Percentiles rank a stretch among this genome's conserved stretches.
Conservation (phyloP, 92 coral and sea anemone species). For the Pocillopora meandrina region DNA sequence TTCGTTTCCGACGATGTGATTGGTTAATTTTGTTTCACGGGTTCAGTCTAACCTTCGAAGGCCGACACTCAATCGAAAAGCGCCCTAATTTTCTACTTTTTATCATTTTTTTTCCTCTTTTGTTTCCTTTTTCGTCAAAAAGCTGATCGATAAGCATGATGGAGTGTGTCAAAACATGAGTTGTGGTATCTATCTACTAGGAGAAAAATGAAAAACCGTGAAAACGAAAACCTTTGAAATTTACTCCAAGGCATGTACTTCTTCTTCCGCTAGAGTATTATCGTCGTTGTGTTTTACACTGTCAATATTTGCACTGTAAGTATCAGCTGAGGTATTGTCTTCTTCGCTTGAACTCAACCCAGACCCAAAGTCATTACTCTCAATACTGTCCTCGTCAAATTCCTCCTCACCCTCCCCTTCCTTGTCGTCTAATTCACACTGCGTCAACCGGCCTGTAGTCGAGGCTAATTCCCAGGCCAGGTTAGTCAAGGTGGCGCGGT, state of each 20-base stretch:
- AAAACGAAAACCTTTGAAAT: neutral
- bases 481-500: conserved; percentile 86
- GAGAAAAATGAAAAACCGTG: too few relatives aligned
- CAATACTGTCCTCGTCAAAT: conserved; percentile 83
- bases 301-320: conserved; percentile 30
- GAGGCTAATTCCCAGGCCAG: conserved; percentile 96
- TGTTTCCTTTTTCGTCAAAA: too few relatives aligned
- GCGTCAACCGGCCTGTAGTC: conserved; percentile 86
- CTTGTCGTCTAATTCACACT: conserved; percentile 63
- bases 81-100: too few relatives aligned
- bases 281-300: conserved; percentile 58
- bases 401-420: conserved; percentile 29
- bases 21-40: too few relatives aligned
- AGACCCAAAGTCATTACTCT: conserved; percentile 69
- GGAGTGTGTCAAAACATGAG: too few relatives aligned
- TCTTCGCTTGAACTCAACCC: conserved; percentile 68
- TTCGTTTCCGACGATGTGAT: too few relatives aligned
- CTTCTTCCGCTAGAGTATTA: conserved; percentile 59
- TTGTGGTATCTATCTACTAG: too few relatives aligned
- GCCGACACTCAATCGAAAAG: too few relatives aligned
- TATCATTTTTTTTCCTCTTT: too few relatives aligned
- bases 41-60: too few relatives aligned
- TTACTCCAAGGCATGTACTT: conserved; percentile 76
- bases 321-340: neutral
- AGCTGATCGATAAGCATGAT: too few relatives aligned